These are phyloP conservation scores for Drosophila repletoides DNA, from an alignment of 1,140 invertebrate species.

Conservation along the genomic window DNA sequence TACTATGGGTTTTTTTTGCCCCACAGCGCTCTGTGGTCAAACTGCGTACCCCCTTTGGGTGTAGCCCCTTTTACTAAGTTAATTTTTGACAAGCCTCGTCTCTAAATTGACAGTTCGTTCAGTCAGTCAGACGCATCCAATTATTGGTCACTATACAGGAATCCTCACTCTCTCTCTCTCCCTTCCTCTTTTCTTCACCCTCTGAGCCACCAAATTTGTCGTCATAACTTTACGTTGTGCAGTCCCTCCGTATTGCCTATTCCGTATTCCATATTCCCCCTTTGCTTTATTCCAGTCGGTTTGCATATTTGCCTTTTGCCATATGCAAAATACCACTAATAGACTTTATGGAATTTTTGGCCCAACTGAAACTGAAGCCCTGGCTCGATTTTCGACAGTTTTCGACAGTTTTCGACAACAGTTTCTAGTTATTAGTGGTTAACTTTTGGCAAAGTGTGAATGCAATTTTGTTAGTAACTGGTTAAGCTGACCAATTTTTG, in stretches of 20 bases:
- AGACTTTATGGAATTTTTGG: slow-evolving; percentile 67
- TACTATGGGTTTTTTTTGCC: too few relatives aligned
- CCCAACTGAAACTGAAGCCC: slow-evolving; percentile 18
- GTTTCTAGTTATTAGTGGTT: slow-evolving; percentile 6
- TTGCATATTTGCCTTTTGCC: slow-evolving; percentile 25
- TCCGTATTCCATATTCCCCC: too few relatives aligned
- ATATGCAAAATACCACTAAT: slow-evolving; percentile 72
- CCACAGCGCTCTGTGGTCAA: background rate
- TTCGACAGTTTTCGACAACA: slow-evolving; percentile 17
- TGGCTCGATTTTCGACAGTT: slow-evolving; percentile 16
- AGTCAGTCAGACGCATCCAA: slow-evolving; percentile 36
- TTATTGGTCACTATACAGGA: slow-evolving; percentile 42
- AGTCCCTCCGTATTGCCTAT: background rate
- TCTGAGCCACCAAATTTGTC: too few relatives aligned
- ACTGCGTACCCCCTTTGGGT: background rate
- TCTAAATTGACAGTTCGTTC: slow-evolving; percentile 20
- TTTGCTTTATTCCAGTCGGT: background rate
- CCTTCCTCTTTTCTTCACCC: background rate
- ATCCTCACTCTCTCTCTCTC: background rate
- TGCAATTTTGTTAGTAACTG: slow-evolving; percentile 14
- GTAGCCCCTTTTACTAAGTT: slow-evolving; percentile 26
- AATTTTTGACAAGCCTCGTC: slow-evolving; percentile 50
- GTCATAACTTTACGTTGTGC: too few relatives aligned
- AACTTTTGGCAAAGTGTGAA: background rate
- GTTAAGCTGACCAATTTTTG: background rate